Evolutionary conservation across 2,888 invertebrate genomes (phyloP).

Genomic region (Drosophila subsilvestris): DNA sequence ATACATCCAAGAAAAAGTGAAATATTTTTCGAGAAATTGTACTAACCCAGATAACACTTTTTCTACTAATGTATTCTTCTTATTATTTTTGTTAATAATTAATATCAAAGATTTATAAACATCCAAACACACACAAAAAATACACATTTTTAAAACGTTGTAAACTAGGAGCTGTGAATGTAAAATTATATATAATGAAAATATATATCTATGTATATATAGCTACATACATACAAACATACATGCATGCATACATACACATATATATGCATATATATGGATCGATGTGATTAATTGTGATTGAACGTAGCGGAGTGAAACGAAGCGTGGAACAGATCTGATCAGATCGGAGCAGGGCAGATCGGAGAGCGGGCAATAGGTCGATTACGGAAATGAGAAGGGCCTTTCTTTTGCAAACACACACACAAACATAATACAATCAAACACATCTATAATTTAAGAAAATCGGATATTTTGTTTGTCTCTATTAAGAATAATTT

Average conservation of each 20-base stretch:
- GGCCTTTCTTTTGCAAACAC: constrained; percentile 61
- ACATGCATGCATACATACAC: constrained; percentile 57
- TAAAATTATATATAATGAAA: constrained; percentile 78
- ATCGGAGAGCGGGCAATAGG: constrained; percentile 33
- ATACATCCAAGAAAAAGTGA: constrained; percentile 17
- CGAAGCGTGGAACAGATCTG: constrained; percentile 47
- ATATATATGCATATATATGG: constrained; percentile 52
- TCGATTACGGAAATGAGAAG: constrained; percentile 51
- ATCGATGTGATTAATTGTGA: constrained; percentile 1
- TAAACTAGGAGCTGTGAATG: constrained; percentile 84
- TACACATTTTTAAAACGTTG: constrained; percentile 65
- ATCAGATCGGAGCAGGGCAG: constrained; percentile 42
- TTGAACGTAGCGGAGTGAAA: constrained; percentile 17
- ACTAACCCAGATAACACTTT: constrained; percentile 53
- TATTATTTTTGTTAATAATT: constrained; percentile 42
- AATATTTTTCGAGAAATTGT: constrained; percentile 77
- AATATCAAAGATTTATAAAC: constrained; percentile 45
- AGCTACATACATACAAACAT: constrained; percentile 53
- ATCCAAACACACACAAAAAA: constrained; percentile 59
- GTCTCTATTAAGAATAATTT: constrained; percentile 45
- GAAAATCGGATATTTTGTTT: constrained; percentile 48
- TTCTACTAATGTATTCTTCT: constrained; percentile 51
- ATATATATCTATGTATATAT: constrained; percentile 57
- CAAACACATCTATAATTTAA: constrained; percentile 19
- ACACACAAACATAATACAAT: constrained; percentile 36